Conservation (phyloP, 1,140 invertebrate species). For the Eulimnadia texana region DNA sequence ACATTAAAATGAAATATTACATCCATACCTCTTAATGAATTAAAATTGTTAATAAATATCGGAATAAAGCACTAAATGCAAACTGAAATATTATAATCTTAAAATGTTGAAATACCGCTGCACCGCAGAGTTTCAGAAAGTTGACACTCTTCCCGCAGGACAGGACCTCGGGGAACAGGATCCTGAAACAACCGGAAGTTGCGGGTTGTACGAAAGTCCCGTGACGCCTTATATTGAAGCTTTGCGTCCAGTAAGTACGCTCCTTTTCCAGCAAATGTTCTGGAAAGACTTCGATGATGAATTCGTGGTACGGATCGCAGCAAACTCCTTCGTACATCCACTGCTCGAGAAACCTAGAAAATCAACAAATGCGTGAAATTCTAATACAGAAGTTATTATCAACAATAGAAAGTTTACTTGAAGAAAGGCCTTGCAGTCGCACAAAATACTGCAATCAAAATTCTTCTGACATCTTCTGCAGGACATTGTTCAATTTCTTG, state of each 20-base stretch:
- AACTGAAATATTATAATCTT: background rate
- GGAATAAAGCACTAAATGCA: background rate
- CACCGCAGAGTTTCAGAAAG: background rate
- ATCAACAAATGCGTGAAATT: background rate
- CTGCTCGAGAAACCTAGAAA: conserved; percentile 2
- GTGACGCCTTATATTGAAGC: too few relatives aligned
- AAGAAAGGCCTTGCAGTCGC: background rate
- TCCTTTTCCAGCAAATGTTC: background rate
- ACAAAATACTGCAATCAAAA: conserved; percentile 2
- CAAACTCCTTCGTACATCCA: conserved; percentile 1
- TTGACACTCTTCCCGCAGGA: conserved; percentile 1
- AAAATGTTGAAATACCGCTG: too few relatives aligned
- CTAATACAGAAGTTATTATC: background rate
- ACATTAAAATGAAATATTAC: too few relatives aligned
- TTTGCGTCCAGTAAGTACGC: background rate
- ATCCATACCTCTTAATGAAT: too few relatives aligned
- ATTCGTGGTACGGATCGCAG: conserved; percentile 5
- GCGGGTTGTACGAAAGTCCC: too few relatives aligned
- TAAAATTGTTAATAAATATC: background rate
- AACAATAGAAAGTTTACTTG: background rate
- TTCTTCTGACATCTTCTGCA: background rate
- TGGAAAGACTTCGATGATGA: background rate
- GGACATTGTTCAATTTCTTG: background rate
- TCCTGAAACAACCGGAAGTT: background rate
- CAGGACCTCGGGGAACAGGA: background rate